phyloP scores from a whole-genome alignment of 2,113 vertebrate species.

The Brachypodius melanocephalos region DNA sequence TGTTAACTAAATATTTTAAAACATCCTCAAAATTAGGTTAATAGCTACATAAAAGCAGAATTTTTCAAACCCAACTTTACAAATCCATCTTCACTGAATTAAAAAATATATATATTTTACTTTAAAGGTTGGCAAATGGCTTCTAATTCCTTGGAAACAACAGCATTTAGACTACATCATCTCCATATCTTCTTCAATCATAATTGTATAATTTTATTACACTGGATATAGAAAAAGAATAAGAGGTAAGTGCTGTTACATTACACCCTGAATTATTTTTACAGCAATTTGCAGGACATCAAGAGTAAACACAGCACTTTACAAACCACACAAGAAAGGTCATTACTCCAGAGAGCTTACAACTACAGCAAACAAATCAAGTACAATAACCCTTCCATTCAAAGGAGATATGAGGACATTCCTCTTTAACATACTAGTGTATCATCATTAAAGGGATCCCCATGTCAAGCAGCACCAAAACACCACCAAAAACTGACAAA shows the following conservation, averaged over 20 bases:
- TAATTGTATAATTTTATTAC: not conserved
- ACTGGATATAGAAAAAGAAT: not conserved
- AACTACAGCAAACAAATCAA: not conserved
- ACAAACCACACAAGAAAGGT: not conserved
- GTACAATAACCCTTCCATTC: not conserved
- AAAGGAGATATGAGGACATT: not conserved
- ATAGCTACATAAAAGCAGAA: not conserved
- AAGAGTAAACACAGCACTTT: not conserved
- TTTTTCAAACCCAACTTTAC: not conserved
- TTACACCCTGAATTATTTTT: not conserved
- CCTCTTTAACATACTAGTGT: not conserved
- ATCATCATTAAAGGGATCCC: not conserved
- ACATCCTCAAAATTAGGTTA: not conserved
- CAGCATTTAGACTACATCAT: not conserved
- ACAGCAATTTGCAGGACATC: constrained; percentile 3
- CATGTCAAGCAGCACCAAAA: not conserved
- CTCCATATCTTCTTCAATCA: not conserved
- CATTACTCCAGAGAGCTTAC: not conserved
- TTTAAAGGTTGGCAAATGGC: not conserved
- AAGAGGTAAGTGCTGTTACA: not conserved
- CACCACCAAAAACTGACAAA: not conserved
- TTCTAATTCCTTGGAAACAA: not conserved
- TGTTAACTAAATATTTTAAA: not conserved
- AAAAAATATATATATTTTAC: not conserved
- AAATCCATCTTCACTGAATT: not conserved